These are phyloP conservation scores for Endomychus coccineus DNA, from an alignment of 2,888 invertebrate genomes.

Conservation along the genomic window DNA sequence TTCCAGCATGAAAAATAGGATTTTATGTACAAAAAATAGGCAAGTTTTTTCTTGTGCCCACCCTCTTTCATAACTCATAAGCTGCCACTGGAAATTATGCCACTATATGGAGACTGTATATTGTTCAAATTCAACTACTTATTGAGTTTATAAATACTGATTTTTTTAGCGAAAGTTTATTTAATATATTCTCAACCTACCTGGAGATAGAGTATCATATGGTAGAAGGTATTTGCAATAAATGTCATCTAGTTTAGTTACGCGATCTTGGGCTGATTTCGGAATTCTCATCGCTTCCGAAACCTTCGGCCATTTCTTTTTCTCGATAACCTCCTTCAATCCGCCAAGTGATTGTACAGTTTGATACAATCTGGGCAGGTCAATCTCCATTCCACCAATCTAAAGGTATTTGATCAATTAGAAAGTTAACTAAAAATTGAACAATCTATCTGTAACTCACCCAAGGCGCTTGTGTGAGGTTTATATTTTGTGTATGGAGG, in stretches of 20 bases:
- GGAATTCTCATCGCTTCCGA: conserved; percentile 84
- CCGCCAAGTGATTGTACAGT: conserved; percentile 82
- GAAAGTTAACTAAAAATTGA: not conserved
- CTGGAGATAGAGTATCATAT: conserved; percentile 73
- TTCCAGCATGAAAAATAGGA: too few species aligned
- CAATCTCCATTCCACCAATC: conserved; percentile 88
- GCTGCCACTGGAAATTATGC: too few species aligned
- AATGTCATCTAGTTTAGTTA: conserved; percentile 76
- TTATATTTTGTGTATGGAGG: conserved; percentile 67
- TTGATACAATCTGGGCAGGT: conserved; percentile 77
- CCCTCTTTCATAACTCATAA: too few species aligned
- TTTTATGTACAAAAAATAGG: too few species aligned
- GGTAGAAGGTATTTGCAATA: conserved; percentile 88
- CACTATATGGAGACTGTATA: too few species aligned
- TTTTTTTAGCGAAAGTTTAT: conserved; percentile 8
- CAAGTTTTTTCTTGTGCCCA: too few species aligned
- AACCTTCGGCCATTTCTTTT: conserved; percentile 81
- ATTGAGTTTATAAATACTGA: too few species aligned
- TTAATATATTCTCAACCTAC: too few species aligned
- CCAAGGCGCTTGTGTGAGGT: conserved; percentile 68
- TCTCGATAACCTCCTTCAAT: conserved; percentile 76
- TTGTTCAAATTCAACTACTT: too few species aligned
- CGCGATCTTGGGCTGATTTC: conserved; percentile 69
- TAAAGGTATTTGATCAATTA: conserved; percentile 34
- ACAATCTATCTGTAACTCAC: conserved; percentile 45